Evolutionary conservation across 2,888 invertebrate species (phyloP).

Genomic region (Himalopsyche kuldschensis): DNA sequence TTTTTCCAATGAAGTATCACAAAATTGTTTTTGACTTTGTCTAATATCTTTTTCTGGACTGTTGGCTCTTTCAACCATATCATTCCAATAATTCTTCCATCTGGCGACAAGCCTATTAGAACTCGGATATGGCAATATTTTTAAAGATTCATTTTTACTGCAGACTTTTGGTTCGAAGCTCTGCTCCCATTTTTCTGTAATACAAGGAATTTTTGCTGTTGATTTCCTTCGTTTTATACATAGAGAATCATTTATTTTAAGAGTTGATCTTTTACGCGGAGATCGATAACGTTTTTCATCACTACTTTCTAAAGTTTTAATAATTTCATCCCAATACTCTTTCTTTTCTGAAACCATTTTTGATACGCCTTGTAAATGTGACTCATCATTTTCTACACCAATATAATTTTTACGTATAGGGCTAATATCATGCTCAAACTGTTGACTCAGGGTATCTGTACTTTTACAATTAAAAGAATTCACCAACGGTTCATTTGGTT

Average conservation of each 20-base stretch:
- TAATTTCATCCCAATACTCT: slow-evolving; percentile 58
- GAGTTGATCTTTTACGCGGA: slow-evolving; percentile 46
- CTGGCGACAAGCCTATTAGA: slow-evolving; percentile 42
- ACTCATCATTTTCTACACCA: slow-evolving; percentile 39
- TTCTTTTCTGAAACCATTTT: slow-evolving; percentile 57
- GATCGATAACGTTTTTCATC: slow-evolving; percentile 46
- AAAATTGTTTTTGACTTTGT: neutral
- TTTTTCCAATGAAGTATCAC: neutral
- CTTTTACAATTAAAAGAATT: neutral
- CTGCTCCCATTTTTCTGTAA: slow-evolving; percentile 32
- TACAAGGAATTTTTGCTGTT: slow-evolving; percentile 15
- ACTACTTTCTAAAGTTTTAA: slow-evolving; percentile 46
- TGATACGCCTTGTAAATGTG: slow-evolving; percentile 16
- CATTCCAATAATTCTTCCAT: slow-evolving; percentile 56
- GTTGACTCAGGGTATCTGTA: neutral
- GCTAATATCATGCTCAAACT: neutral
- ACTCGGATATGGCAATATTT: neutral
- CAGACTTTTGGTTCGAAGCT: slow-evolving; percentile 16
- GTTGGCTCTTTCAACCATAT: slow-evolving; percentile 44
- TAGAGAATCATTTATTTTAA: slow-evolving; percentile 53
- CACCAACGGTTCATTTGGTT: slow-evolving; percentile 42
- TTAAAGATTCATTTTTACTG: neutral
- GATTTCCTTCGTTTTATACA: slow-evolving; percentile 53
- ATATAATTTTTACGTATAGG: slow-evolving; percentile 41
- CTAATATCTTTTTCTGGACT: slow-evolving; percentile 12